phyloP scores from a whole-genome alignment of 2,113 vertebrate species.

The Semnornis frantzii region DNA sequence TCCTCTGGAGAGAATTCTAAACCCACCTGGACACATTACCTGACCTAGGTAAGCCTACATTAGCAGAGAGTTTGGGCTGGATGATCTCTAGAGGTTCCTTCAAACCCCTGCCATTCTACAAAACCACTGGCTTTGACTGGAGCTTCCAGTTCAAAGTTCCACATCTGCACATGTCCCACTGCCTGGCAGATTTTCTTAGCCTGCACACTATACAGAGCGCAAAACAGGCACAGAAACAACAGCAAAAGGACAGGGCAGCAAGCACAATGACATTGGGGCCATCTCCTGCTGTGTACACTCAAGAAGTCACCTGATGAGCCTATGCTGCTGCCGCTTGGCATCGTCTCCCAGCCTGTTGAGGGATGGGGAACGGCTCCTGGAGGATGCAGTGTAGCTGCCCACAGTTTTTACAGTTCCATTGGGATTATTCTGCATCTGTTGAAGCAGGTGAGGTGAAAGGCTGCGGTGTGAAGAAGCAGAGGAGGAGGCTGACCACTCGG shows the following conservation, averaged over 20 bases:
- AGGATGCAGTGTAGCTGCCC: slow-evolving; percentile 78
- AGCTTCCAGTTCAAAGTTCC: background rate
- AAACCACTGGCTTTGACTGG: background rate
- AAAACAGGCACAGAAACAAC: background rate
- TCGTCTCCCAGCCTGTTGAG: slow-evolving; percentile 92
- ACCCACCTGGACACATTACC: no score
- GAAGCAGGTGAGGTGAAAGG: slow-evolving; percentile 92
- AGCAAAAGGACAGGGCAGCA: background rate
- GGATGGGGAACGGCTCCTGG: slow-evolving; percentile 91
- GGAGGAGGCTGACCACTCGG: slow-evolving; percentile 79
- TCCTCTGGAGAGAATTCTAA: no score
- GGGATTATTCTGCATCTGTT: slow-evolving; percentile 88
- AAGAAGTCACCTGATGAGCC: slow-evolving; percentile 81
- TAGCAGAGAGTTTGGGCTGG: no score
- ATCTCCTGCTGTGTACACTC: background rate
- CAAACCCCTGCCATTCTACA: no score
- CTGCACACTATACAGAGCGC: background rate
- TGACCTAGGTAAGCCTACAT: no score
- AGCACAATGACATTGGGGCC: background rate
- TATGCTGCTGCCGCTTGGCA: slow-evolving; percentile 78
- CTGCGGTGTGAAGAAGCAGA: slow-evolving; percentile 87
- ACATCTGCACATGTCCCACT: background rate
- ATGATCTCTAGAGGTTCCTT: no score
- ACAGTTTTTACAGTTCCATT: slow-evolving; percentile 89
- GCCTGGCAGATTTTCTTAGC: background rate